Evolutionary conservation across 2,797 vertebrate species (phyloP).

Genomic region (Heterohyrax brucei): DNA sequence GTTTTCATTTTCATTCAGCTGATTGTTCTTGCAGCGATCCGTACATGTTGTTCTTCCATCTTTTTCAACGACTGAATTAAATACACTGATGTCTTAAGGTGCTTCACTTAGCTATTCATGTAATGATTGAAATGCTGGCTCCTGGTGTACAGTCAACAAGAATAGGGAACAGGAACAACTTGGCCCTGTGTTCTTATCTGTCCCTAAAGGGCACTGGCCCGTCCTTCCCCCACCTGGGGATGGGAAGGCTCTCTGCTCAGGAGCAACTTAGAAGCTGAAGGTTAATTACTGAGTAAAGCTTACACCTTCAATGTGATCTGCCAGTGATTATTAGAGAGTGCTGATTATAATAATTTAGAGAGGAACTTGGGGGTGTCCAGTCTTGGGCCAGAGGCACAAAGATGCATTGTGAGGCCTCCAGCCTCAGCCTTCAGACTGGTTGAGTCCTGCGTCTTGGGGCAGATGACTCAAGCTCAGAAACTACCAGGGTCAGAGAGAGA

Average conservation of each 20-base stretch:
- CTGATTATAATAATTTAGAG: neutral
- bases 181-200: too few relatives aligned
- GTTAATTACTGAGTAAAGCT: too few relatives aligned
- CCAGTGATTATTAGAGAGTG: neutral
- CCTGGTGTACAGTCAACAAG: neutral
- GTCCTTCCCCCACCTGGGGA: neutral
- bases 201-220: neutral
- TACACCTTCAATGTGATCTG: neutral
- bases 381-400: slow-evolving; percentile 40
- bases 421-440: neutral
- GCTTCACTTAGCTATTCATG: neutral
- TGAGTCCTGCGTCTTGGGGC: neutral
- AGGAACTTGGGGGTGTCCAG: neutral
- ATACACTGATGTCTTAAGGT: neutral
- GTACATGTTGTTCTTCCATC: too few relatives aligned
- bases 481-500: too few relatives aligned
- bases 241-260: neutral
- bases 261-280: neutral
- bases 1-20: neutral
- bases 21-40: neutral
- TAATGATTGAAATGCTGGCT: neutral
- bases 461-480: neutral
- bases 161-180: too few relatives aligned
- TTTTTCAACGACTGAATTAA: neutral
- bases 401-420: neutral